phyloP scores from a whole-genome alignment of 2,888 invertebrate species.

The Brachypalpus laphriformis region DNA sequence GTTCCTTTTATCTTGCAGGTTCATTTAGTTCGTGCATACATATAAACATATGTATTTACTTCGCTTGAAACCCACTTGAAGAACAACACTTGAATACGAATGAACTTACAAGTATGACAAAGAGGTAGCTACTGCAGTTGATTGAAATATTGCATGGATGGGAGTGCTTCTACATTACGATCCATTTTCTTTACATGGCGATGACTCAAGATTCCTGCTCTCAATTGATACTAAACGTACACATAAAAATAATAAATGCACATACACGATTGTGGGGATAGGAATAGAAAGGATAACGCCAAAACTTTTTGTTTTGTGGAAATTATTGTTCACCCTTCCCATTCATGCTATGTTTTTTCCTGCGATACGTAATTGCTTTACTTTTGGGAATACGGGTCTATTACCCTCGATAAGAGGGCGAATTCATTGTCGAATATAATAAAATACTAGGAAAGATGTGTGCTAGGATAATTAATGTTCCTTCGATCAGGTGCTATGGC shows the following conservation, averaged over 20 bases:
- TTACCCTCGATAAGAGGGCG: not conserved
- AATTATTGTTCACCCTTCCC: not conserved
- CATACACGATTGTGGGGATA: not conserved
- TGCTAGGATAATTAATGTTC: slow-evolving; percentile 8
- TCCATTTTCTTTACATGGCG: not conserved
- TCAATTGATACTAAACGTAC: not conserved
- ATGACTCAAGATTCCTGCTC: not conserved
- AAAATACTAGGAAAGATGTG: not conserved
- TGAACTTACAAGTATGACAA: not conserved
- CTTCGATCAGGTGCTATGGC: not conserved
- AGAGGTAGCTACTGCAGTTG: not conserved
- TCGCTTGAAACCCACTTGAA: not conserved
- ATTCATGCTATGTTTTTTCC: not conserved
- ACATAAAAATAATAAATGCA: not conserved
- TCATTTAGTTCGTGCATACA: too few species aligned
- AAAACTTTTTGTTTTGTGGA: not conserved
- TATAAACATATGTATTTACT: not conserved
- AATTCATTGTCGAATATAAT: not conserved
- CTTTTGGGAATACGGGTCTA: not conserved
- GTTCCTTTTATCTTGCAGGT: too few species aligned
- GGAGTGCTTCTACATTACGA: not conserved
- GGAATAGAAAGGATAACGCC: not conserved
- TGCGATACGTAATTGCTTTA: not conserved
- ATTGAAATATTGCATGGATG: not conserved
- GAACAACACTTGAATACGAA: slow-evolving; percentile 33